Base-by-base conservation (phyloP, 2,888 invertebrate genomes). In the Chymomyza caudatula region DNA sequence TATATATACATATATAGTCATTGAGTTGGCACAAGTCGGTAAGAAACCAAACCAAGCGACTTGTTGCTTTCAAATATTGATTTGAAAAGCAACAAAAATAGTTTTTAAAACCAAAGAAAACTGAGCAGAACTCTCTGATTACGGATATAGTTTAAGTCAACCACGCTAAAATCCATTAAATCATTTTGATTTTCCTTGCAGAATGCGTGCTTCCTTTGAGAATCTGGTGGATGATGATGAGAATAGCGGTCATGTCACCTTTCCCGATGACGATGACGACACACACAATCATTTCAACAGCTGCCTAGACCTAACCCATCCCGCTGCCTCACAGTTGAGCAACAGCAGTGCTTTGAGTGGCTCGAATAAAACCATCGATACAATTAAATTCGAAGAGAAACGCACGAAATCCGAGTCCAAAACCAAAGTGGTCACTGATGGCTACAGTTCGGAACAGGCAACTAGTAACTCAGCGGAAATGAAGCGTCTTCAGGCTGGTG, bases 351-450 rank as follows among this genome's bases (percentile, higher is more conserved):
- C 86, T 4, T 58, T 89, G 44, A 88, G 76, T 63, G 88, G 88
- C 29, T 88, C 90, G 17, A 81, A 91, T 71, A 90, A 89, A 63
- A 87, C 88, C 15, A 85, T 89, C 37, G 94, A 95, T 86, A 94
- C 94, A 63, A 91, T 96, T 74, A 96, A 96, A 89, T 96, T 95
- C 88, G 95, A 96, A 90, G 95, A 96, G 90, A 96, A 96, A 87
- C 93, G 95, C 77, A 94, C 94, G 90, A 95, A 95, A 71, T 95
- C 95, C 61, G 94, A 95, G 65, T 93, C 93, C 29, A 94, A 94
- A 79, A 95, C 95, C 0, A 94, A 96, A 90, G 95, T 96, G 42
- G 93, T 96, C 19, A 94, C 95, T 65, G 96, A 96, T 87, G 95
- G 95, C 73, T 95, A 93, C 90, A 96, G 95, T 90, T 95, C 96